phyloP scores from a whole-genome alignment of 2,888 invertebrate genomes.

The Thyatira batis region DNA sequence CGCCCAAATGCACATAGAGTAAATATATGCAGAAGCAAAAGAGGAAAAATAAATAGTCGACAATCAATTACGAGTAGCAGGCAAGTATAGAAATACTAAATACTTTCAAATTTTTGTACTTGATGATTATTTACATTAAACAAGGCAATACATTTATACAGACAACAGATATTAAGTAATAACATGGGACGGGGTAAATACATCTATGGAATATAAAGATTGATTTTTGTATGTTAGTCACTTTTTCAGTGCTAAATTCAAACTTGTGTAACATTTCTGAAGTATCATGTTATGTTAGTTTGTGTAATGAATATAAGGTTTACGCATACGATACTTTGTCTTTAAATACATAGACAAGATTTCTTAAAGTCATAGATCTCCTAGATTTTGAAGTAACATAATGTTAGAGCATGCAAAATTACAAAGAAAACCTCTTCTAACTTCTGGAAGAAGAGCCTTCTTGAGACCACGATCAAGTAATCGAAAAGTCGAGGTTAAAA shows the following conservation, averaged over 20 bases:
- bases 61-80: conserved; percentile 12
- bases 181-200: conserved; percentile 25
- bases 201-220: conserved; percentile 21
- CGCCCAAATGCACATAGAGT: conserved; percentile 51
- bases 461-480: too few relatives aligned
- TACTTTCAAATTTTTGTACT: conserved; percentile 5
- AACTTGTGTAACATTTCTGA: conserved; percentile 10
- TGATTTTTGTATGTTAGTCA: conserved; percentile 28
- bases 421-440: too few relatives aligned
- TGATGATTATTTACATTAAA: conserved; percentile 19
- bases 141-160: conserved; percentile 40
- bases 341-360: too few relatives aligned
- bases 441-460: too few relatives aligned
- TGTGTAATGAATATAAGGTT: background rate
- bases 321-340: background rate
- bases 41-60: conserved; percentile 29
- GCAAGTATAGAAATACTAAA: conserved; percentile 5
- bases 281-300: background rate
- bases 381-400: too few relatives aligned
- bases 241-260: conserved; percentile 41
- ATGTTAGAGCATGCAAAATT: too few relatives aligned
- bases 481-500: too few relatives aligned
- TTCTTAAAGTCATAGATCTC: too few relatives aligned
- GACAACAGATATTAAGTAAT: conserved; percentile 35
- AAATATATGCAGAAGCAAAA: conserved; percentile 53